Evolutionary conservation across 2,113 vertebrate genomes (phyloP), one percentile per base, ranked within the genome.

Genomic region (Oryzias curvinotus): DNA sequence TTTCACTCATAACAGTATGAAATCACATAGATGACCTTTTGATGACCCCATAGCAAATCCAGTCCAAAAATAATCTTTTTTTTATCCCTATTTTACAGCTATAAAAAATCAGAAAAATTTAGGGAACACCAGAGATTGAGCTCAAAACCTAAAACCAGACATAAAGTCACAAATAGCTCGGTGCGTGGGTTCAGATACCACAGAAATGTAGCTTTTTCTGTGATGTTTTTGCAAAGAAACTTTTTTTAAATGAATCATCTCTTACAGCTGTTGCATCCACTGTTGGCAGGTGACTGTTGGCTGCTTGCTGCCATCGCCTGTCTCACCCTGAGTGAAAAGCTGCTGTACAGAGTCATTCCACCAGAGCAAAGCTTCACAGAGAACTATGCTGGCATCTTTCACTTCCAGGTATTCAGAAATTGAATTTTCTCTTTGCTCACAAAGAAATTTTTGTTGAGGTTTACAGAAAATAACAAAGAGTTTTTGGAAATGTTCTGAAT

Each of bases 331-430:
- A 97, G 96, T 7, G 94, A 98, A 84, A 94, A 93, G 60, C 88
- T 99, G 5, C 92, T 98, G 64, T 96, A 95, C 76, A 91, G 94
- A 82, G 97, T 99, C 42, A 96, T 99, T 82, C 97, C 97, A 44
- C 89, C 87, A 0, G 95, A 97, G 23, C 97, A 99, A 89, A 95
- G 90, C 84, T 99, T 99, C 70, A 93, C 89, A 0, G 92, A 98
- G 57, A 94, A 98, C 86, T 99, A 99, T 1, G 97, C 97, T 0
- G 97, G 97, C 52, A 99, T 99, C 84, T 99, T 99, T 80, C 96
- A 98, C 69, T 99, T 99, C 78, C 97, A 99, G 95, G 97, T 99
- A 65, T 19, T 14, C 36, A 16, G 2, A 0, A 17, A 47, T 15
- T 8, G 1, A 12, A 14, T 43, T 50, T 59, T 5, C 12, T 3